phyloP scores from a whole-genome alignment of 2,113 vertebrate genomes.

The Euleptes europaea region DNA sequence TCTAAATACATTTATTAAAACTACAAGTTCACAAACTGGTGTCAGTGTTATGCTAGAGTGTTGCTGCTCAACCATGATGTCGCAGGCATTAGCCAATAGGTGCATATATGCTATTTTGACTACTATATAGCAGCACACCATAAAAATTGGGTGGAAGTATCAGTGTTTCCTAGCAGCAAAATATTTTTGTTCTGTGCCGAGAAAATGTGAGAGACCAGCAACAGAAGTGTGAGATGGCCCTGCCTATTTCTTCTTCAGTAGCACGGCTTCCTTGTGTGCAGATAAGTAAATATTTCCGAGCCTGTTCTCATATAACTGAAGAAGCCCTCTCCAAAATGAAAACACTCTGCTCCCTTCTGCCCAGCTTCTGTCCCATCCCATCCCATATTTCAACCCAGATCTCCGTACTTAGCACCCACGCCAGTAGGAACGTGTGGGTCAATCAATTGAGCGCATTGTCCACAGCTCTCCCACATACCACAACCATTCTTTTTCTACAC shows the following conservation, averaged over 20 bases:
- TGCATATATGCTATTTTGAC: neutral
- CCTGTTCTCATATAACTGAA: no score
- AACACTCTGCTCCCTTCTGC: no score
- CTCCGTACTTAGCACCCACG: constrained; percentile 3
- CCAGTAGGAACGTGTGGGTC: constrained; percentile 49
- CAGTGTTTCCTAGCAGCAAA: neutral
- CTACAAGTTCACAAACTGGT: neutral
- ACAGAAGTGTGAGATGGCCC: neutral
- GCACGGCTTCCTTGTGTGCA: neutral
- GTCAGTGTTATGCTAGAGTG: neutral
- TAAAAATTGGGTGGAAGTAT: neutral
- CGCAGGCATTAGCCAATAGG: neutral
- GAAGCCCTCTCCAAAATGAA: neutral
- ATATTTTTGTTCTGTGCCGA: neutral
- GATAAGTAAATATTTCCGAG: neutral
- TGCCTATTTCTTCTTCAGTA: neutral
- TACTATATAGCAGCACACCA: neutral
- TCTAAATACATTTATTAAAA: neutral
- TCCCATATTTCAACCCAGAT: neutral
- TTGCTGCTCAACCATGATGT: neutral
- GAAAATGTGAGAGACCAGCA: neutral
- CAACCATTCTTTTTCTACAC: constrained; percentile 61
- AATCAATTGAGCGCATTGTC: constrained; percentile 71
- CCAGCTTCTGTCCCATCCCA: neutral
- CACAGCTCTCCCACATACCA: constrained; percentile 63